phyloP scores from a whole-genome alignment of 2,888 invertebrate genomes.

The Glaucopsyche alexis region DNA sequence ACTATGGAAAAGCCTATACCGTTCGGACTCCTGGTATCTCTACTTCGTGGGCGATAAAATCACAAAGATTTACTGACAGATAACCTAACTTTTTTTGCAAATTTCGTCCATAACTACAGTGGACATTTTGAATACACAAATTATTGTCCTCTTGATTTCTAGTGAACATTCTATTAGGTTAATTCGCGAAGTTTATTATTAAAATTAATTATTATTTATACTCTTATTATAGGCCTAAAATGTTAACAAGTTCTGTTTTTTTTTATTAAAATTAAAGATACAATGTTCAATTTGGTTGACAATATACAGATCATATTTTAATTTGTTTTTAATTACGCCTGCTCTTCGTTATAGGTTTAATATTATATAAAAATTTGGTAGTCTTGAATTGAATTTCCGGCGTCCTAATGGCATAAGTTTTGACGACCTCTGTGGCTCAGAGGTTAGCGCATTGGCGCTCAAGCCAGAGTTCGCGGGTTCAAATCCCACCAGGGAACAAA shows the following conservation, averaged over 20 bases:
- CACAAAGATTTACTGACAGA: not conserved
- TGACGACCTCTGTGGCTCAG: no score
- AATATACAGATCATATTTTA: conserved; percentile 75
- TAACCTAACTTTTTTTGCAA: not conserved
- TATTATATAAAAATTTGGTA: no score
- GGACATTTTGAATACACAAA: not conserved
- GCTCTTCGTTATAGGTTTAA: not conserved
- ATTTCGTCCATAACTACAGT: not conserved
- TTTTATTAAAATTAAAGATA: conserved; percentile 66
- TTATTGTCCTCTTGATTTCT: conserved; percentile 7
- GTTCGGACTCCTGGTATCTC: no score
- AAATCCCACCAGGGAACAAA: no score
- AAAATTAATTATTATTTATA: conserved; percentile 50
- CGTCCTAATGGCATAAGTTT: no score
- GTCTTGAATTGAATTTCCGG: no score
- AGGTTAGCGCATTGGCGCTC: no score
- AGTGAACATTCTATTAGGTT: conserved; percentile 33
- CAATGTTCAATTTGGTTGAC: conserved; percentile 78
- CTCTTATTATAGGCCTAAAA: conserved; percentile 58
- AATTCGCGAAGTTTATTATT: conserved; percentile 46
- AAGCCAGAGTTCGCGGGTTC: no score
- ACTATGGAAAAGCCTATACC: no score
- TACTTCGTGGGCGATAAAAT: not conserved
- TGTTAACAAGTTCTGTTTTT: conserved; percentile 65
- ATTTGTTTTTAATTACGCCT: conserved; percentile 39